A percentile compares a stretch with the other conserved stretches of the same genome.
Evolutionary conservation across 23 tunicate genomes (phyloP).

Genomic region (Ciona savignyi): DNA sequence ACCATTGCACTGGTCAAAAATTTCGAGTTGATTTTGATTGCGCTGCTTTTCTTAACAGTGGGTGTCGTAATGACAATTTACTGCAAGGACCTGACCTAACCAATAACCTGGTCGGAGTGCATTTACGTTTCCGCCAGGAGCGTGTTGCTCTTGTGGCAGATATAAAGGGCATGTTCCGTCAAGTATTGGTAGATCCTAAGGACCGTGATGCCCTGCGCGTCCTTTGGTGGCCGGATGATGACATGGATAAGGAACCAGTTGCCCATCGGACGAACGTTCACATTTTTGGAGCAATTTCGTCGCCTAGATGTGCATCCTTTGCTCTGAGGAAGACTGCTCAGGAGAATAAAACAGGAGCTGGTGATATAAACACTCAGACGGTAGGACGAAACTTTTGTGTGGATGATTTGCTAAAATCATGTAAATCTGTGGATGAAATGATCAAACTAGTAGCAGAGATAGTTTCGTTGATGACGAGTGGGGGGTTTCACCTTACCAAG

Average conservation of each 20-base stretch:
- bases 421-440: neutral
- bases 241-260: too few relatives aligned
- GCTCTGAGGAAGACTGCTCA: too few relatives aligned
- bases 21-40: conserved; percentile 3
- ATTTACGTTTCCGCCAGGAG: neutral
- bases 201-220: too few relatives aligned
- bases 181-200: too few relatives aligned
- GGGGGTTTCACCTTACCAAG: conserved; percentile 39
- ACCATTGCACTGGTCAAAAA: neutral
- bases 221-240: neutral
- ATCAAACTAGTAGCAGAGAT: conserved; percentile 8
- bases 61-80: neutral
- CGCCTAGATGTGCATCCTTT: neutral
- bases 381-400: conserved; percentile 15
- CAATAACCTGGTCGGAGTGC: neutral
- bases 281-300: neutral
- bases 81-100: neutral
- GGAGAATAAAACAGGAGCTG: neutral
- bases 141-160: too few relatives aligned
- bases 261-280: neutral
- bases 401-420: conserved; percentile 6
- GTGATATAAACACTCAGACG: too few relatives aligned
- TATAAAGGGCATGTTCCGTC: too few relatives aligned
- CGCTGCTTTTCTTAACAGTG: too few relatives aligned
- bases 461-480: neutral